These are phyloP conservation scores for Dicerorhinus sumatrensis DNA, from an alignment of 2,113 vertebrate species.

Conservation along the genomic window DNA sequence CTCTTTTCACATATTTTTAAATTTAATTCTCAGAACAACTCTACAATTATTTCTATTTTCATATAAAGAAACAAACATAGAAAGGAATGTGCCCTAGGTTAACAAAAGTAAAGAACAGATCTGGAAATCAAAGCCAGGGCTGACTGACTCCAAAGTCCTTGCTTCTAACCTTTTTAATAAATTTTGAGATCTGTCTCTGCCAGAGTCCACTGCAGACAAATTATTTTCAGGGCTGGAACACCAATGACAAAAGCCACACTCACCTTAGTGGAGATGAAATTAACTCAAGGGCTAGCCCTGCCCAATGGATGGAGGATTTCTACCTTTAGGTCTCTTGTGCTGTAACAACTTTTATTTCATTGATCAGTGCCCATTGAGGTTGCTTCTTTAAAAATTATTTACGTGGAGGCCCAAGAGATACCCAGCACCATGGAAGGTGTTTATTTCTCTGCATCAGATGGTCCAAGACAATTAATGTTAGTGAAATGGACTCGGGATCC, in stretches of 20 bases:
- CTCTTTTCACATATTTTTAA: neutral
- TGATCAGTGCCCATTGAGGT: neutral
- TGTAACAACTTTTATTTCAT: neutral
- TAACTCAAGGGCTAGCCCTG: neutral
- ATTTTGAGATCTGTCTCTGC: neutral
- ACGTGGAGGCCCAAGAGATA: neutral
- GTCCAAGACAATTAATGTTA: neutral
- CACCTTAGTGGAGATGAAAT: neutral
- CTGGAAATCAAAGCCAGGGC: neutral
- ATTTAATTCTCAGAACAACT: neutral
- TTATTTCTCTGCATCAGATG: neutral
- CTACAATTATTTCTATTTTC: neutral
- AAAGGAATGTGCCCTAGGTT: neutral
- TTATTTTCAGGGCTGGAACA: neutral
- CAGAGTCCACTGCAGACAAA: neutral
- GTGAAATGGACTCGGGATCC: neutral
- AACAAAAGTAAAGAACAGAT: neutral
- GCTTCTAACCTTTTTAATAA: neutral
- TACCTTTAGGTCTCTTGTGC: neutral
- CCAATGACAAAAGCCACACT: neutral
- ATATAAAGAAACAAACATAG: neutral
- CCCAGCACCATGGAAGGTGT: neutral
- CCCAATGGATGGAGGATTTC: neutral
- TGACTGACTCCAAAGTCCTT: neutral
- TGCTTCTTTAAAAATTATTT: neutral